Conservation (phyloP, 2,113 vertebrate species). For the Isurus oxyrinchus region DNA sequence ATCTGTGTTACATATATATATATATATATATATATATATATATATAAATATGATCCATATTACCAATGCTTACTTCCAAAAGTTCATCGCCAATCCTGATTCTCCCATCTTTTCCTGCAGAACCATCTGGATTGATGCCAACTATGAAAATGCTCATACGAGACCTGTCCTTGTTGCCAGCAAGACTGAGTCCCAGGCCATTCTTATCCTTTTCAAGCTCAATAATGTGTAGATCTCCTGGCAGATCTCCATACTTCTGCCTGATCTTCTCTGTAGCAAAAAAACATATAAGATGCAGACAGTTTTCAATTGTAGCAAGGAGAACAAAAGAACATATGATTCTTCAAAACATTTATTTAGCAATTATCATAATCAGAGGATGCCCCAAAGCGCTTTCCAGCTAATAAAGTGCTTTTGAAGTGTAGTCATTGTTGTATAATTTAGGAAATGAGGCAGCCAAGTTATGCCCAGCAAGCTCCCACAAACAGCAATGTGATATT, state of each 20-base stretch:
- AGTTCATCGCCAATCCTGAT: conserved; percentile 82
- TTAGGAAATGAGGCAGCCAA: background rate
- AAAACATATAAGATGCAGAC: background rate
- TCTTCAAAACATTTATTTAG: background rate
- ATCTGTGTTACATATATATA: background rate
- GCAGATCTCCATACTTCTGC: conserved; percentile 84
- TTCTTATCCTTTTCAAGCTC: conserved; percentile 92
- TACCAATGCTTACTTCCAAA: conserved; percentile 69
- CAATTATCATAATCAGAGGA: background rate
- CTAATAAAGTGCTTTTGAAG: background rate
- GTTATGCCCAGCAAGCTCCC: background rate
- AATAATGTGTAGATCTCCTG: conserved; percentile 80
- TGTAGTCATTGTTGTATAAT: background rate
- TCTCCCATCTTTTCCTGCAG: conserved; percentile 71
- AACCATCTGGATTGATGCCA: conserved; percentile 76
- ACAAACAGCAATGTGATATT: background rate
- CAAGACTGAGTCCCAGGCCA: conserved; percentile 87
- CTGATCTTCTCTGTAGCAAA: conserved; percentile 74
- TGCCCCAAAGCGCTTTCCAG: background rate
- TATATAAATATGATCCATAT: background rate
- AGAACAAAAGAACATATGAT: background rate
- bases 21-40: background rate
- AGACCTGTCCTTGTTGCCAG: conserved; percentile 86
- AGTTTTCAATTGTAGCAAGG: background rate
- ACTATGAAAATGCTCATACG: conserved; percentile 90